A percentile compares a stretch with the other conserved stretches of the same genome.
phyloP scores from a whole-genome alignment of 2,888 invertebrate genomes.

The Molorchus minor region DNA sequence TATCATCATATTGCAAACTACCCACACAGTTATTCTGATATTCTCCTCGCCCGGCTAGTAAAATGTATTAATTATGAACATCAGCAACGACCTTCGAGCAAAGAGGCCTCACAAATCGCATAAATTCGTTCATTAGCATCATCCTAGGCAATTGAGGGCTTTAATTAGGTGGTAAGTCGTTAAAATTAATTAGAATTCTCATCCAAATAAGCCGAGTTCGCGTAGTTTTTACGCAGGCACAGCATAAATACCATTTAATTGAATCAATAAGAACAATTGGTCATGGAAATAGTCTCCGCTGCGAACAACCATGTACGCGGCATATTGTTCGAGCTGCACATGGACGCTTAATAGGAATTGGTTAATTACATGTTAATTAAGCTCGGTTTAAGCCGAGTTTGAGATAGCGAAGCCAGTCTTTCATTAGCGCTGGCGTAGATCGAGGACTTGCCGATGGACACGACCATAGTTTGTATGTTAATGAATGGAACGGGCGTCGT shows the following conservation, averaged over 20 bases:
- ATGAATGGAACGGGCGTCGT: conserved; percentile 50
- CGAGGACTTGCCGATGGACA: conserved; percentile 42
- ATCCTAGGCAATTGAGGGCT: background rate
- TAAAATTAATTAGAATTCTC: conserved; percentile 25
- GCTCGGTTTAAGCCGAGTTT: conserved; percentile 43
- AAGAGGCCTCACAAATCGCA: background rate
- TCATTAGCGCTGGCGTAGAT: conserved; percentile 51
- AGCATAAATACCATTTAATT: conserved; percentile 15
- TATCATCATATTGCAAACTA: too few species aligned
- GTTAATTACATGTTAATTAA: conserved; percentile 58
- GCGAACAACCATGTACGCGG: conserved; percentile 6
- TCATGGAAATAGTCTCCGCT: conserved; percentile 8
- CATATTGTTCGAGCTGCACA: conserved; percentile 28
- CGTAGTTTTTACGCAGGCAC: background rate
- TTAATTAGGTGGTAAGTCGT: conserved; percentile 20
- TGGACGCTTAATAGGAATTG: conserved; percentile 48
- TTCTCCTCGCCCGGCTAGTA: background rate
- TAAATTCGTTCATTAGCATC: conserved; percentile 9
- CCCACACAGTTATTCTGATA: too few species aligned
- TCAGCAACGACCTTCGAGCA: background rate
- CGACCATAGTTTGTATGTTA: conserved; percentile 56
- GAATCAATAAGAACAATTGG: conserved; percentile 20
- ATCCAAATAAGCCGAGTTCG: background rate
- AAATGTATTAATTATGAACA: background rate
- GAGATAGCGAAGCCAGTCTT: conserved; percentile 47